Conservation (phyloP, 2,797 vertebrate species). For the Otus scops region DNA sequence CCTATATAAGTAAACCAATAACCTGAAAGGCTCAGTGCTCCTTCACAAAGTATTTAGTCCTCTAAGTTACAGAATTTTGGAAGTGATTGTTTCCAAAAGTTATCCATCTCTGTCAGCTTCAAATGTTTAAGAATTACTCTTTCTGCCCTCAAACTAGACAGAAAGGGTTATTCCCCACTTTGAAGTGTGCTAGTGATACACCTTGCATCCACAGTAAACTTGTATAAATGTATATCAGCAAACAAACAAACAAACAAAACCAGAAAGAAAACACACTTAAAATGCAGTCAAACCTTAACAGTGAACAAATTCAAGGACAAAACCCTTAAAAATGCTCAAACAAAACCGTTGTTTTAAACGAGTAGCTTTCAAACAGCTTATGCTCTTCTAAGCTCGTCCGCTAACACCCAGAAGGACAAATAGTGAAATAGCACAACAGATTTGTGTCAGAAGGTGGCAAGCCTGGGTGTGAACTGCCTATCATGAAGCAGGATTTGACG, state of each 20-base stretch:
- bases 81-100: background rate
- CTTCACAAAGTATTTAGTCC: background rate
- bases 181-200: background rate
- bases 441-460: constrained; percentile 65
- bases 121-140: background rate
- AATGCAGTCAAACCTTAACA: background rate
- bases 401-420: constrained; percentile 41
- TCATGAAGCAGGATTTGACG: constrained; percentile 32
- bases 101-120: background rate
- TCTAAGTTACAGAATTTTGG: background rate
- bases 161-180: background rate
- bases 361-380: background rate
- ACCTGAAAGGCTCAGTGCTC: background rate
- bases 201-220: background rate
- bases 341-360: background rate
- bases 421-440: constrained; percentile 60
- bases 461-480: constrained; percentile 53
- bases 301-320: background rate
- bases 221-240: background rate
- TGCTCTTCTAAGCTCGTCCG: background rate
- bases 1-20: constrained; percentile 1
- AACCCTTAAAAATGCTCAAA: background rate
- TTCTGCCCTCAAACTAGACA: background rate
- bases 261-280: background rate
- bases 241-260: background rate